These are phyloP conservation scores for Eospalax fontanierii DNA, from an alignment of 2,797 vertebrate genomes.

Conservation along the genomic window DNA sequence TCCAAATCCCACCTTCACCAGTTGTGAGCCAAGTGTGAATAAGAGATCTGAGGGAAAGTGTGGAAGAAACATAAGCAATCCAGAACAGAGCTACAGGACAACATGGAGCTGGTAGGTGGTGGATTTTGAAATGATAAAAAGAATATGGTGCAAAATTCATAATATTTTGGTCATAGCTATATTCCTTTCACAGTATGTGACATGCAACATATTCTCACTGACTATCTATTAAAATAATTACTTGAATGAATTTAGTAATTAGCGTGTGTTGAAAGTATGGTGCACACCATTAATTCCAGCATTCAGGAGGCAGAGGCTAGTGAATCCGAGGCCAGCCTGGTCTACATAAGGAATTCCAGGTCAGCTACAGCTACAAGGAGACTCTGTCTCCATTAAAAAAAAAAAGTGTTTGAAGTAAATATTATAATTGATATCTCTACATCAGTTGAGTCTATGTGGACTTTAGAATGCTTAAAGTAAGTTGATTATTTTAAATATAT, in stretches of 20 bases:
- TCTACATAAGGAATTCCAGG: not conserved
- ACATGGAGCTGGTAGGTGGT: not conserved
- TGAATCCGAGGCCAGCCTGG: not conserved
- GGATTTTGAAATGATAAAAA: constrained; percentile 35
- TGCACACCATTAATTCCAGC: not conserved
- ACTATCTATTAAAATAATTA: not conserved
- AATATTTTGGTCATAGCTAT: not conserved
- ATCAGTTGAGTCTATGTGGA: not conserved
- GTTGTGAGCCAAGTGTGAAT: not conserved
- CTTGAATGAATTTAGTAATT: not conserved
- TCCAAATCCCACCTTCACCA: not conserved
- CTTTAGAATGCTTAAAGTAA: not conserved
- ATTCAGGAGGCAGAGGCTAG: not conserved
- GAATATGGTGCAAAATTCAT: not conserved
- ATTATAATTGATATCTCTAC: constrained; percentile 9
- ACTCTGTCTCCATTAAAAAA: not conserved
- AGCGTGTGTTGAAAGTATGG: not conserved
- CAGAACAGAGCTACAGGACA: not conserved
- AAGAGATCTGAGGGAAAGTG: not conserved
- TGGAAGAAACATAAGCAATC: not conserved
- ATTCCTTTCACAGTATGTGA: not conserved
- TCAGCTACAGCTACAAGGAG: not conserved
- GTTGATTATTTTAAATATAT: not conserved
- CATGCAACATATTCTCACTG: not conserved
- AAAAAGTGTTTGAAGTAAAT: constrained; percentile 21